Percentiles rank a stretch among this genome's conserved stretches.
Evolutionary conservation across 2,113 vertebrate genomes (phyloP).

Genomic region (Heterochromis multidens): DNA sequence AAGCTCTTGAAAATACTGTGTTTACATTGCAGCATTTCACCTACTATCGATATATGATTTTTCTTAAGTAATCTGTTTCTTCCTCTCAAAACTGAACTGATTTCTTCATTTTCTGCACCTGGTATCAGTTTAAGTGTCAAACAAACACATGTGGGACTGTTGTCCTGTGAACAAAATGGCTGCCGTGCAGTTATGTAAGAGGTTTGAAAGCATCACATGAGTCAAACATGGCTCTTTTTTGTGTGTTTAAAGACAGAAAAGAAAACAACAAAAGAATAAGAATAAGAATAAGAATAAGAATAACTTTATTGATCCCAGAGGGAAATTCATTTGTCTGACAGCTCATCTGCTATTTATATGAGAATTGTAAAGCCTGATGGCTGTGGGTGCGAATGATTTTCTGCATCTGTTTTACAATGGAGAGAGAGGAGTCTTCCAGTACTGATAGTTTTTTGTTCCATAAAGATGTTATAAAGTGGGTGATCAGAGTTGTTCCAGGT

Average conservation of each 20-base stretch:
- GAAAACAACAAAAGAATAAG: background rate
- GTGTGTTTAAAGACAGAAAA: background rate
- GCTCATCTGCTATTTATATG: no score
- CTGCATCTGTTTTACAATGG: no score
- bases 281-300: no score
- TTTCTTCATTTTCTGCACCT: background rate
- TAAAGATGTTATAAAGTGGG: no score
- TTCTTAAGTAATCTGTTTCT: background rate
- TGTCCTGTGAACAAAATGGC: conserved; percentile 31
- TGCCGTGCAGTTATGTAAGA: conserved; percentile 11
- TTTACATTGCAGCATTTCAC: background rate
- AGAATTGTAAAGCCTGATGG: no score
- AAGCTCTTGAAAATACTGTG: fast-evolving
- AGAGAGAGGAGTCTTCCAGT: no score
- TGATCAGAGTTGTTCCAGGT: no score
- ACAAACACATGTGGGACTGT: background rate
- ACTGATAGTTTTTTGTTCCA: no score
- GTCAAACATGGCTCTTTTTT: background rate
- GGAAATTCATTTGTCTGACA: no score
- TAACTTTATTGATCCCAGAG: no score
- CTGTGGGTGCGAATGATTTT: no score
- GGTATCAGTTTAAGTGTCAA: background rate
- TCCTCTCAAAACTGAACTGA: fast-evolving
- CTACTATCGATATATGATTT: background rate
- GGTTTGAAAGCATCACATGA: background rate